These are phyloP conservation scores for Apogon talboti DNA, from an alignment of 2,797 vertebrate species.

Conservation along the genomic window DNA sequence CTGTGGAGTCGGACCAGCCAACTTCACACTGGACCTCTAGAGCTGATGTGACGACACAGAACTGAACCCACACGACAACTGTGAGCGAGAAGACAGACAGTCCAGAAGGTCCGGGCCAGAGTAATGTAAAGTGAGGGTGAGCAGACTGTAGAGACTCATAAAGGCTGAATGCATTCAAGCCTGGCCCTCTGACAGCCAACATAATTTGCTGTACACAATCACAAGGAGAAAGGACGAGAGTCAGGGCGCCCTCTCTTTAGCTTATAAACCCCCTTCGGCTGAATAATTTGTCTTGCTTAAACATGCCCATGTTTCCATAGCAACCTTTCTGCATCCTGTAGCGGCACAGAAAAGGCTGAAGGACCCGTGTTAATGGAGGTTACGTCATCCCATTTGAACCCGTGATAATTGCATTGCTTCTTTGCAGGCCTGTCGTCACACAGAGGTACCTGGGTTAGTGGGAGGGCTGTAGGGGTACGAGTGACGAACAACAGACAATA, in stretches of 20 bases:
- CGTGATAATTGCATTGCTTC: conserved; percentile 20
- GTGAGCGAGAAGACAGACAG: neutral
- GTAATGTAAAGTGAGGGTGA: no score
- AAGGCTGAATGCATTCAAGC: conserved; percentile 5
- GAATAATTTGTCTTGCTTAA: conserved; percentile 44
- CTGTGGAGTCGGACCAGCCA: neutral
- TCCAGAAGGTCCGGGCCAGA: no score
- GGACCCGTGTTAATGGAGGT: conserved; percentile 26
- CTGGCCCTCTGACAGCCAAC: conserved; percentile 10
- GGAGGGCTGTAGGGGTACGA: neutral
- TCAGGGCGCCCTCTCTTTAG: conserved; percentile 4
- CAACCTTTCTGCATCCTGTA: conserved; percentile 19
- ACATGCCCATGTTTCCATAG: conserved; percentile 31
- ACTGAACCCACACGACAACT: conserved; percentile 1
- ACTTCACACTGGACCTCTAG: conserved; percentile 1
- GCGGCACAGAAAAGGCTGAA: conserved; percentile 17
- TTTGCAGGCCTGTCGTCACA: conserved; percentile 1
- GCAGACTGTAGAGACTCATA: neutral
- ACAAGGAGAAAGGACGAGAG: conserved; percentile 12
- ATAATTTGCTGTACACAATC: conserved; percentile 16
- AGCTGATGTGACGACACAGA: neutral
- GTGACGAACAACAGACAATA: neutral
- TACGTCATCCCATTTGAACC: conserved; percentile 35
- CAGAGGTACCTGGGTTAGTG: neutral
- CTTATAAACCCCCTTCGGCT: conserved; percentile 22